Conservation (phyloP, 2,113 vertebrate genomes). For the Shinisaurus crocodilurus region DNA sequence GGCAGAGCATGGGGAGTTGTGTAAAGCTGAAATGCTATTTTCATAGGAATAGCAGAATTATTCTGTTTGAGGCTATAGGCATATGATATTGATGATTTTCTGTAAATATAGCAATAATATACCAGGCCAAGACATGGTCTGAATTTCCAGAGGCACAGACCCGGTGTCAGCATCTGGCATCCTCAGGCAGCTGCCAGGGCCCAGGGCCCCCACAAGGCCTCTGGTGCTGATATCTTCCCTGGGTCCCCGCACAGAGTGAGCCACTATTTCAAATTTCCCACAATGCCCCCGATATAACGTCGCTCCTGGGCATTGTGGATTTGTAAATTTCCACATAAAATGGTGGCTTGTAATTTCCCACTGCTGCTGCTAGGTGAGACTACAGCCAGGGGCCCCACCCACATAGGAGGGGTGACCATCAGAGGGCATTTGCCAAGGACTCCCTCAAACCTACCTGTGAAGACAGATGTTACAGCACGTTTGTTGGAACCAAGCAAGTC, state of each 20-base stretch:
- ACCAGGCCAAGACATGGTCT: not conserved
- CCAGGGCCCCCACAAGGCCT: no score
- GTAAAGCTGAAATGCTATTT: not conserved
- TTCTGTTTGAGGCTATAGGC: not conserved
- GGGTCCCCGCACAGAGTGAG: not conserved
- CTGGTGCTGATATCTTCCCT: not conserved
- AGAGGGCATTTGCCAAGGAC: not conserved
- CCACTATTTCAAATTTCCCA: not conserved
- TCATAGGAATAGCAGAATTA: not conserved
- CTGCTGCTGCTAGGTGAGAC: not conserved
- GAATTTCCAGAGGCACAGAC: not conserved
- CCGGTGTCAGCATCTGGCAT: not conserved
- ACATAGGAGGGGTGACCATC: not conserved
- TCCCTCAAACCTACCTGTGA: not conserved
- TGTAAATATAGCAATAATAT: not conserved
- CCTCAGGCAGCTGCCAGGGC: not conserved
- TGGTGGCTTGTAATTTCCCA: not conserved
- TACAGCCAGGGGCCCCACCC: not conserved
- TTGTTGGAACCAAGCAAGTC: not conserved
- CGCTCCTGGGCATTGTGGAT: not conserved
- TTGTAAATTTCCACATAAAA: not conserved
- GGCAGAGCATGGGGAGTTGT: not conserved
- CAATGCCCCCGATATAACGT: not conserved
- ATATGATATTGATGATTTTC: not conserved
- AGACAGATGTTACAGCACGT: not conserved